Percentiles rank a stretch among this genome's conserved stretches.
Evolutionary conservation across 37 sponge, comb jelly and placozoan species (phyloP).

Genomic region (Spongia lamella): DNA sequence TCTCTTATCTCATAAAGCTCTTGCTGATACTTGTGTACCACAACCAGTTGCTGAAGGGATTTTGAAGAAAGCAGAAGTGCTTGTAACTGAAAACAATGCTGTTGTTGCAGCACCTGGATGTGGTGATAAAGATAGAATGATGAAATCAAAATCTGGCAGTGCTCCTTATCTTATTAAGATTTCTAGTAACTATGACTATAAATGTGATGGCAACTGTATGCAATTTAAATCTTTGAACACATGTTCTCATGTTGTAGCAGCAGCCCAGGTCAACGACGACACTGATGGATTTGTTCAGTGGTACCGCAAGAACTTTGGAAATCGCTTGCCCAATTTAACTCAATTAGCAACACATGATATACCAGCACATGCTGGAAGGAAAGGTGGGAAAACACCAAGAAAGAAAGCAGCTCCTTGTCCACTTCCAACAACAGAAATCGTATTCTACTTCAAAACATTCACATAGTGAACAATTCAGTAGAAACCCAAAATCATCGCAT

Average conservation of each 20-base stretch:
- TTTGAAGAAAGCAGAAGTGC: conserved; percentile 9
- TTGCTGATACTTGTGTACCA: conserved; percentile 7
- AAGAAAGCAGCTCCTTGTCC: conserved; percentile 1
- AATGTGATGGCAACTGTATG: conserved; percentile 31
- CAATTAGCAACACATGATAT: conserved; percentile 21
- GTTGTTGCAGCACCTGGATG: conserved; percentile 30
- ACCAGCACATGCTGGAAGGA: conserved; percentile 30
- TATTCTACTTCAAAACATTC: background rate
- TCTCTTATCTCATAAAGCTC: background rate
- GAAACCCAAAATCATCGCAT: no score
- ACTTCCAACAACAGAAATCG: background rate
- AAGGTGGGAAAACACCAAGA: conserved; percentile 24
- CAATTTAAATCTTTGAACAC: conserved; percentile 14
- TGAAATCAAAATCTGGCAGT: conserved; percentile 13
- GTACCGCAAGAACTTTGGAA: background rate
- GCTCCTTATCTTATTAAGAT: conserved; percentile 7
- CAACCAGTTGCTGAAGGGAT: conserved; percentile 14
- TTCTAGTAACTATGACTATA: background rate
- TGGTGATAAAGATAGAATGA: conserved; percentile 12
- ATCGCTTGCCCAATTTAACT: conserved; percentile 6
- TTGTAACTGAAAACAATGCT: background rate
- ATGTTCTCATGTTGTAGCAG: conserved; percentile 43
- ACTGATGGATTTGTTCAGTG: conserved; percentile 16
- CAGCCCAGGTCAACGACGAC: conserved; percentile 12
- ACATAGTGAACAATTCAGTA: background rate